phyloP scores from a whole-genome alignment of 2,113 vertebrate species.

The Cryptomyrus ogoouensis region DNA sequence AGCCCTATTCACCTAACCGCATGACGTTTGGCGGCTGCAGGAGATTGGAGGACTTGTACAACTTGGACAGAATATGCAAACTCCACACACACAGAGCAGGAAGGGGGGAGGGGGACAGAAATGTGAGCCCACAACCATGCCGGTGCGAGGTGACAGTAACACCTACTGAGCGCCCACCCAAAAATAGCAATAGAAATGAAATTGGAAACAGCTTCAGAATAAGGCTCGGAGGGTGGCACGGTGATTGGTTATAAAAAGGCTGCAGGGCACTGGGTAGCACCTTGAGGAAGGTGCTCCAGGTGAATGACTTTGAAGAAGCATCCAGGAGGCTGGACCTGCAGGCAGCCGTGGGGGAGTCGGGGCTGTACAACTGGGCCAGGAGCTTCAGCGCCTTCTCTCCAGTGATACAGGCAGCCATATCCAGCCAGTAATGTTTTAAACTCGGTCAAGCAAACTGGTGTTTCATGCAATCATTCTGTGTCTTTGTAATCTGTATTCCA shows the following conservation, averaged over 20 bases:
- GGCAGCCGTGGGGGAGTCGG: not conserved
- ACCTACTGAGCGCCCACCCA: not conserved
- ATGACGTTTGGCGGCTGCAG: not conserved
- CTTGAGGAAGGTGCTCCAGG: not conserved
- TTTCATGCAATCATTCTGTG: not conserved
- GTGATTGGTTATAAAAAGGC: not conserved
- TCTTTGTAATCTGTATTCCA: not conserved
- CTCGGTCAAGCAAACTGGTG: not conserved
- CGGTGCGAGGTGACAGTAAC: not conserved
- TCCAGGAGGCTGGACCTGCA: not conserved
- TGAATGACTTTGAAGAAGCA: not conserved
- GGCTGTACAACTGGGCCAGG: not conserved
- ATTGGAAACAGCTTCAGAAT: not conserved
- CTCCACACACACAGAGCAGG: not conserved
- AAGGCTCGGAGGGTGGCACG: not conserved
- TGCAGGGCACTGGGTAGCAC: not conserved
- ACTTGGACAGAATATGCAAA: not conserved
- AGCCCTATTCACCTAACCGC: not conserved
- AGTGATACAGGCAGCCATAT: not conserved
- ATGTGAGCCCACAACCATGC: not conserved
- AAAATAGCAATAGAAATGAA: slow-evolving; percentile 5
- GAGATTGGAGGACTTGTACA: not conserved
- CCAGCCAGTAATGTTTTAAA: not conserved
- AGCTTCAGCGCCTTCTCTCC: not conserved
- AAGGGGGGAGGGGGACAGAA: not conserved